Conservation (phyloP, 1,140 invertebrate species). For the Pantala flavescens region DNA sequence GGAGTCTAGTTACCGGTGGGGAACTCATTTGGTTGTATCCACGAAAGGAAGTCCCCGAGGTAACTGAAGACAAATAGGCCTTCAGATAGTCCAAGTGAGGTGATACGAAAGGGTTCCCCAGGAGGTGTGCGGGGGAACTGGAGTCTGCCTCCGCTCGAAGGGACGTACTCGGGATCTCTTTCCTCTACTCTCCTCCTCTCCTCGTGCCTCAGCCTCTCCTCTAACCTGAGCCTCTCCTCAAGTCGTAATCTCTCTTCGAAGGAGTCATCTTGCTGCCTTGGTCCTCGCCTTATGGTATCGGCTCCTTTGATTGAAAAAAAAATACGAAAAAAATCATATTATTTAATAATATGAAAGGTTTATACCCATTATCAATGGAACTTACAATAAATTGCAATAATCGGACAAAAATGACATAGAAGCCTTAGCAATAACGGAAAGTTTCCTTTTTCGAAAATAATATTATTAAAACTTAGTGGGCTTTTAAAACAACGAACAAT, state of each 20-base stretch:
- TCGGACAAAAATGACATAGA: too few species aligned
- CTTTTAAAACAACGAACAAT: too few species aligned
- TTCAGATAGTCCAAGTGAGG: conserved; percentile 38
- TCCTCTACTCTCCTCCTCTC: background rate
- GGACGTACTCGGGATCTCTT: background rate
- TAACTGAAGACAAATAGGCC: conserved; percentile 43
- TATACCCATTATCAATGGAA: too few species aligned
- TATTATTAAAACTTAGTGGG: too few species aligned
- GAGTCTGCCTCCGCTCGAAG: conserved; percentile 19
- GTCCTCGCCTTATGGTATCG: too few species aligned
- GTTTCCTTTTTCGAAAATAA: too few species aligned
- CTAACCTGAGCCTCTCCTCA: background rate
- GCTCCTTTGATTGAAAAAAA: too few species aligned
- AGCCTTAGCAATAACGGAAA: too few species aligned
- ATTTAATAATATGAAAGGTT: too few species aligned
- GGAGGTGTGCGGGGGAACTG: conserved; percentile 31
- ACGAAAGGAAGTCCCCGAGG: conserved; percentile 39
- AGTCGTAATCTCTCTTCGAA: background rate
- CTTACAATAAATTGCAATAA: too few species aligned
- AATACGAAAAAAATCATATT: too few species aligned
- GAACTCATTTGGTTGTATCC: conserved; percentile 43
- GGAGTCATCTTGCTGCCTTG: too few species aligned
- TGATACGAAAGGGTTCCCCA: conserved; percentile 37
- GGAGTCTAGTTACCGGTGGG: conserved; percentile 36
- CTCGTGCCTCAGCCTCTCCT: background rate